Base-by-base conservation (phyloP, 2,888 invertebrate genomes). In the Caenorhabditis parvicauda region DNA sequence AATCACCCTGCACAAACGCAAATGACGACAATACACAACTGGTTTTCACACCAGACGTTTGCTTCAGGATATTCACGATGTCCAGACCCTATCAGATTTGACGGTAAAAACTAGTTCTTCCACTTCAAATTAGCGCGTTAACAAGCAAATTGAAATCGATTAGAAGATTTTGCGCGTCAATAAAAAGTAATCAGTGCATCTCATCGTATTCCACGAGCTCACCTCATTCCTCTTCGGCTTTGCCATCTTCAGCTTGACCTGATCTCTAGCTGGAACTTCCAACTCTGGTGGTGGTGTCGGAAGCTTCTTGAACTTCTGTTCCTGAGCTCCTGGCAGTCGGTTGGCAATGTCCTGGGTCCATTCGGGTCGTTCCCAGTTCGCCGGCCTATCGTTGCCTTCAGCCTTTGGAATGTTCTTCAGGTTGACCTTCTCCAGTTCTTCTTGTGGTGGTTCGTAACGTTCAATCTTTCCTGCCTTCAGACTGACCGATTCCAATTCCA, bases 251-350 rank as follows among this genome's bases (percentile, higher is more conserved):
- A 79, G 67, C 41, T 74, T 69, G 42, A 79, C 72, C 46, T 77
- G 77, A 50, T 81, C 81, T 32, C 80, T 59, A 21, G 79, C 79
- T 7, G 81, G 81, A 19, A 81, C 67, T 32, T 70, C 70, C 22
- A 74, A 54, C 49, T 81, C 81, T 47, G 68, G 71, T 24, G 75
- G 73, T 21, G 73, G 75, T 12, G 76, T 72, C 14, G 76, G 69
- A 29, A 74, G 48, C 29, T 60, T 59, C 55, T 72, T 72, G 67
- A 72, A 70, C 22, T 53, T 57, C 28, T 53, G 65, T 38, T 59
- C 69, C 60, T 37, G 68, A 54, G 57, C 65, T 47, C 70, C 70
- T 37, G 58, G 62, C 24, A 70, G 47, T 25, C 61, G 64, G 42
- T 58, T 48, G 3, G 52, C 58, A 37, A 65, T 63, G 7, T 70